Conservation (phyloP, 2,797 vertebrate genomes). For the Oophaga sylvatica region DNA sequence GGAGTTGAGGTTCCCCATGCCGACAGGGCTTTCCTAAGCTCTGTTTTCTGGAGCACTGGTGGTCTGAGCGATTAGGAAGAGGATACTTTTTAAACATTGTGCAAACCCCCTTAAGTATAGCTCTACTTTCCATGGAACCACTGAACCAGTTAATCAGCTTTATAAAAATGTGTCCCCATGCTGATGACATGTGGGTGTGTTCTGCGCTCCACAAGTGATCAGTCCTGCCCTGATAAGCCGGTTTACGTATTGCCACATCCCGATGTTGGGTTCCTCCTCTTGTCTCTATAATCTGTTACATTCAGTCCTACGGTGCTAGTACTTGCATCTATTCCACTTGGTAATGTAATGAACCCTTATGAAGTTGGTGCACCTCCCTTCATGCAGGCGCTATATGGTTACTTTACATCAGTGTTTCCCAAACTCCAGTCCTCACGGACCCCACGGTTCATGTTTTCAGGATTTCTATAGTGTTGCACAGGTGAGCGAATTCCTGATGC, state of each 20-base stretch:
- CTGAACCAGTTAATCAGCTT: not conserved
- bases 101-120: too few relatives aligned
- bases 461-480: too few relatives aligned
- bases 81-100: too few relatives aligned
- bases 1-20: too few relatives aligned
- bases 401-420: not conserved
- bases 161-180: not conserved
- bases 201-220: not conserved
- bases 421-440: too few relatives aligned
- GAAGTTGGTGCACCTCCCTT: not conserved
- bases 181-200: constrained; percentile 4
- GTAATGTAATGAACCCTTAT: not conserved
- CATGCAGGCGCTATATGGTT: not conserved
- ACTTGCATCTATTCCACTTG: not conserved
- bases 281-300: not conserved
- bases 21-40: too few relatives aligned
- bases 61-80: too few relatives aligned
- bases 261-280: not conserved
- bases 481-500: too few relatives aligned
- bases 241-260: constrained; percentile 1
- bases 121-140: not conserved
- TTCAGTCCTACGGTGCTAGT: not conserved
- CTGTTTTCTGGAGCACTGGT: too few relatives aligned
- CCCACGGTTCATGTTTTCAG: too few relatives aligned
- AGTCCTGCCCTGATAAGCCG: not conserved